phyloP scores from a whole-genome alignment of 2,797 vertebrate species.

The Ptychobarbus kaznakovi region DNA sequence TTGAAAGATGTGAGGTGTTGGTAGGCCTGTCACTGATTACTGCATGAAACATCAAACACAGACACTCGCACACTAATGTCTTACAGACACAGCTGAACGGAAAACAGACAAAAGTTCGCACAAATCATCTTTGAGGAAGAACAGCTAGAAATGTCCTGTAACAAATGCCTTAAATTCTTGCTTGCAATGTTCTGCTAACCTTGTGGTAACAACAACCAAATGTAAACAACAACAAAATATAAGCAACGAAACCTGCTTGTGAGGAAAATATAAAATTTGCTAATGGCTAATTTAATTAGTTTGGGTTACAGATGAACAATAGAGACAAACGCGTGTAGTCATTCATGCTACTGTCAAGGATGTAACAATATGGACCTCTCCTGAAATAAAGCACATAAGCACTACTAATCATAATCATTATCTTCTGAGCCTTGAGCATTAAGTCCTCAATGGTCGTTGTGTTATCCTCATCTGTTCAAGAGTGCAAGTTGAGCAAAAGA shows the following conservation, averaged over 20 bases:
- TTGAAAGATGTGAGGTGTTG: conserved; percentile 49
- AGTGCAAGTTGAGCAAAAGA: conserved; percentile 60
- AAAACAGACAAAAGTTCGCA: background rate
- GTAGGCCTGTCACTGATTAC: conserved; percentile 60
- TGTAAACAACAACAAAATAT: background rate
- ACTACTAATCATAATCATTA: conserved; percentile 48
- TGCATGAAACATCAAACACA: conserved; percentile 66
- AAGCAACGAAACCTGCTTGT: background rate
- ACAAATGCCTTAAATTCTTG: background rate
- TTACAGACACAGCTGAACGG: conserved; percentile 54
- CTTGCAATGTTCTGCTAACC: background rate
- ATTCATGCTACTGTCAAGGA: background rate
- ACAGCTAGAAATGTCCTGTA: background rate
- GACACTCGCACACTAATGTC: conserved; percentile 44
- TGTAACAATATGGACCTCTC: conserved; percentile 5
- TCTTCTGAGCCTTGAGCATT: conserved; percentile 33
- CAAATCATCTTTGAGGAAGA: background rate
- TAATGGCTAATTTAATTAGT: background rate
- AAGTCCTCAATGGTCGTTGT: conserved; percentile 48
- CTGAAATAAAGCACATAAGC: conserved; percentile 29
- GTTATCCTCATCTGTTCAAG: conserved; percentile 58
- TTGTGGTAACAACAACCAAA: background rate
- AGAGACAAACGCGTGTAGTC: background rate
- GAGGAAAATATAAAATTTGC: background rate
- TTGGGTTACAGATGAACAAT: background rate